Evolutionary conservation across 2,888 invertebrate genomes (phyloP).

Genomic region (Achlya flavicornis): DNA sequence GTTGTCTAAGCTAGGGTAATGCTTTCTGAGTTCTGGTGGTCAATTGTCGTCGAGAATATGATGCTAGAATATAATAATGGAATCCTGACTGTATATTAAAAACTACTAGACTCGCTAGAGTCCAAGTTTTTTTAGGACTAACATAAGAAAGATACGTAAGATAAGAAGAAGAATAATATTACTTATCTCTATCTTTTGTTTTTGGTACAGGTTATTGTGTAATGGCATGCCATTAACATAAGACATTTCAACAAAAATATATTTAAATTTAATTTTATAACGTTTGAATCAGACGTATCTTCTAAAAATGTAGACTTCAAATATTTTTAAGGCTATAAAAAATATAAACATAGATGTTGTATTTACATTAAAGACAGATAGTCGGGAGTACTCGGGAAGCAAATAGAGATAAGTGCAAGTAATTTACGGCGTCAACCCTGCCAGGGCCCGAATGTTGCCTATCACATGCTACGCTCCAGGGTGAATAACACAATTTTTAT

Average conservation of each 20-base stretch:
- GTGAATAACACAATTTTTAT: background rate
- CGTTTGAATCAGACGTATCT: background rate
- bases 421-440: slow-evolving; percentile 58
- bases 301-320: background rate
- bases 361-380: slow-evolving; percentile 66
- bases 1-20: background rate
- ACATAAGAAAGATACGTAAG: no score
- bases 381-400: slow-evolving; percentile 52
- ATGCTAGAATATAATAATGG: no score
- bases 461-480: background rate
- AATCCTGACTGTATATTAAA: no score
- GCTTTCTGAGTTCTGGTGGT: background rate
- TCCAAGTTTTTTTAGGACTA: no score
- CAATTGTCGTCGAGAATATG: background rate
- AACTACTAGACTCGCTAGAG: no score
- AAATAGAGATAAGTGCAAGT: slow-evolving; percentile 70
- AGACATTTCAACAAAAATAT: no score
- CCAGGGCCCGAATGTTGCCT: background rate
- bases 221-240: no score
- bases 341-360: slow-evolving; percentile 57
- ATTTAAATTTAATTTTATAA: background rate
- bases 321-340: slow-evolving; percentile 32
- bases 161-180: no score
- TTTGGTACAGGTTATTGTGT: no score
- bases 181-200: no score